Evolutionary conservation across 1,140 invertebrate genomes (phyloP), one percentile per base, ranked within the genome.

Genomic region (Cryptotermes secundus): DNA sequence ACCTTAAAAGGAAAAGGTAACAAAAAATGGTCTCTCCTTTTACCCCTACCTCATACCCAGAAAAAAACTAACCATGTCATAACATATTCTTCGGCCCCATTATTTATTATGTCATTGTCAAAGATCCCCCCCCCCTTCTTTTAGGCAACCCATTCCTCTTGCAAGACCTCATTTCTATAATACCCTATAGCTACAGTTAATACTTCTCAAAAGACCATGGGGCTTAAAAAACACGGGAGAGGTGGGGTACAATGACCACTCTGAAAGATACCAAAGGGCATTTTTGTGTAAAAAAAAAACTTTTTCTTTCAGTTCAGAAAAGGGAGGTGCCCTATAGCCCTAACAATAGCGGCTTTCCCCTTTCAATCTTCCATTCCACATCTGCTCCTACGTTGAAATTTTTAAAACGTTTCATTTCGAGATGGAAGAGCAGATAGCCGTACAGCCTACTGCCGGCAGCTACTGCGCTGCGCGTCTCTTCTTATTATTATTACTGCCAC

Each of bases 81-180:
- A 72, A 72, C 59, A 72, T 49, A 49, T 72, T 31, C 59, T 72
- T 31, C 14, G 59, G 59, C 3, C n/a, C 81, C 81, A 82, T 82
- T 82, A 82, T 82, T 82, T 82, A 82, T 82, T 82, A 45, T 82
- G 81, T 82, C 81, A 82, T 45, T 82, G 36, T 82, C 81, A 72
- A 72, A 72, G 59, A 72, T 31, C n/a, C 6, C n/a, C 36, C 81
- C 16, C 34, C 38, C 38, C 81, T 82, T 38, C 38, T 45, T 82
- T 82, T 31, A 82, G n/a, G 16, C 42, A 34, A 72, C n/a, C 59
- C 59, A 72, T 72, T 72, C 59, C 59, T 72, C 59, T 72, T 72
- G 31, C 59, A 72, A 72, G 59, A 7, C n/a, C 59, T 31, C n/a
- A 72, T 72, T 72, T 72, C 59, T 72, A 72, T 72, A 72, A 72